A percentile compares a stretch with the other conserved stretches of the same genome.
Conservation (phyloP, 2,888 invertebrate species). For the Diadegma fenestrale region DNA sequence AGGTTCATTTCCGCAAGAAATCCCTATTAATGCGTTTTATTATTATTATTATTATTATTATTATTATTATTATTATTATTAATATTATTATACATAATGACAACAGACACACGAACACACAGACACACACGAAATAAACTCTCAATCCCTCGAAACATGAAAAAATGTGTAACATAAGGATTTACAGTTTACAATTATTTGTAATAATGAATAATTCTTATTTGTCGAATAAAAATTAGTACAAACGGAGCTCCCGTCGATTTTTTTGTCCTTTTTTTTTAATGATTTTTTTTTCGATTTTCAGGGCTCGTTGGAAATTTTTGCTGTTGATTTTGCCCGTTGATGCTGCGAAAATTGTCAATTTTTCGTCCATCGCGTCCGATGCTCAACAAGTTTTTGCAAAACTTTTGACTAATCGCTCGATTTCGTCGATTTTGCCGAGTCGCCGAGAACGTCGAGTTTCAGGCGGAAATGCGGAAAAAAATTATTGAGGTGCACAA, state of each 20-base stretch:
- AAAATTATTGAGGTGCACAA: too few relatives aligned
- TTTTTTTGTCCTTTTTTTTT: not conserved
- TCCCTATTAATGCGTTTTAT: not conserved
- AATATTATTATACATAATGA: not conserved
- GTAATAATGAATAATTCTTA: slow-evolving; percentile 82
- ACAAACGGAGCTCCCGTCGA: slow-evolving; percentile 74
- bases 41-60: too few relatives aligned
- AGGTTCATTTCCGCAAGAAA: not conserved
- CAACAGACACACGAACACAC: not conserved
- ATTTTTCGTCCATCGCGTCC: too few relatives aligned
- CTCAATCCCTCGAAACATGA: slow-evolving; percentile 48
- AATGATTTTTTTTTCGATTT: slow-evolving; percentile 1
- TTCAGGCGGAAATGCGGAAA: too few relatives aligned
- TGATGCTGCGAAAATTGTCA: too few relatives aligned
- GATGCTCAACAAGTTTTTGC: too few relatives aligned
- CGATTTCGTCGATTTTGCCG: not conserved
- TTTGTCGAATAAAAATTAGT: slow-evolving; percentile 84
- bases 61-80: slow-evolving; percentile 15
- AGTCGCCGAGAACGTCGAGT: not conserved
- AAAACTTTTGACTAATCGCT: not conserved
- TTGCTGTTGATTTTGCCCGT: too few relatives aligned
- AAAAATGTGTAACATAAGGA: slow-evolving; percentile 78
- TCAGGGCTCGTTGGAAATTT: slow-evolving; percentile 6
- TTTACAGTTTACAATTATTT: slow-evolving; percentile 83
- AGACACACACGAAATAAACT: slow-evolving; percentile 23